Base-by-base conservation (phyloP, 2,797 vertebrate genomes). In the Cyclopterus lumpus region DNA sequence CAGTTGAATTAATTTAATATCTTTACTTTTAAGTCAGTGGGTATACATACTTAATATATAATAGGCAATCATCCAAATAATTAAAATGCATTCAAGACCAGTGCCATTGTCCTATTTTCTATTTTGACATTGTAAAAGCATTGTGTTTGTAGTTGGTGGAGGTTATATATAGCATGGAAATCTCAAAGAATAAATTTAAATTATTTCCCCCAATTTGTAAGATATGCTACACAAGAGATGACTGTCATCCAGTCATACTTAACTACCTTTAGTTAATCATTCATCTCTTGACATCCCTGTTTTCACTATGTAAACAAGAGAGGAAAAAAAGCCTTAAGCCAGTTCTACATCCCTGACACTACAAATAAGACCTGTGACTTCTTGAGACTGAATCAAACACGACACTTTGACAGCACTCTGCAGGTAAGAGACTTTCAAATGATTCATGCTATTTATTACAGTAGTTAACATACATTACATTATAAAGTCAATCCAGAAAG, bases 221-320 rank as follows among this genome's bases (percentile, higher is more conserved):
- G 5, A 49, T 24, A 15, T 40, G 34, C 14, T 6, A 20, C 6
- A 36, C n/a, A 4, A 26, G 14, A 71, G 6, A 44, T n/a, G 1
- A 20, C 14, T 70, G 46, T 2, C 15, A 71, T 26, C 2, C 2
- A 46, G 30, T 0, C 16, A 40, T 10, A 67, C 20, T 22, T 24
- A 20, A 40, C 28, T 24, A 16, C 16, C 54, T 40, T 12, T 38
- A 61, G 83, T 80, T 76, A 81, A 82, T 59, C 2, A 83, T 77
- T 86, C 62, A 82, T 34, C 42, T 61, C 12, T 51, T 42, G 18
- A 20, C 30, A 4, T 32, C 28, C 1, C 8, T 73, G n/a, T 8
- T 90, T 91, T 86, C 32, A 76, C 71, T 85, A 57, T 73, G 67
- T 32, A 74, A 40, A 77, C 54, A 78, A 9, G 6, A 7, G 44